These are phyloP conservation scores for Heptascelio sp. DNA, from an alignment of 2,888 invertebrate species.

Conservation along the genomic window DNA sequence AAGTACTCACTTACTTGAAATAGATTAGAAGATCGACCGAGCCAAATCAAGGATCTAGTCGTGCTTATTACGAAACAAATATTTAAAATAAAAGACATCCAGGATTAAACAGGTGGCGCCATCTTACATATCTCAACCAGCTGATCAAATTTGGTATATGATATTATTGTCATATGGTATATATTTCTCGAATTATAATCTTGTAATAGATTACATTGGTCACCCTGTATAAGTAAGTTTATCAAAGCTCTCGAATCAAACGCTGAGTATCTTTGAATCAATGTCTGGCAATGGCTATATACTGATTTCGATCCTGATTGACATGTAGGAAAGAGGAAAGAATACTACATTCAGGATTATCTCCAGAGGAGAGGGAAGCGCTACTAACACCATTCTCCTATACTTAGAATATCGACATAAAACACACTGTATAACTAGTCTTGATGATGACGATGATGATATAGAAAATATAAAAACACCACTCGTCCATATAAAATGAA, in stretches of 20 bases:
- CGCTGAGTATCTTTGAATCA: slow-evolving; percentile 81
- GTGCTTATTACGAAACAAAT: no score
- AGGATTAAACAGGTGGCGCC: no score
- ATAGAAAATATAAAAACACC: slow-evolving; percentile 74
- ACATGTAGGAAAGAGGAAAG: slow-evolving; percentile 81
- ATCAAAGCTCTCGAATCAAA: slow-evolving; percentile 58
- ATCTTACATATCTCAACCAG: no score
- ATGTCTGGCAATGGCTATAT: slow-evolving; percentile 80
- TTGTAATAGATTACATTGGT: no score
- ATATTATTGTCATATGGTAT: no score
- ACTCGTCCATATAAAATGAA: slow-evolving; percentile 76
- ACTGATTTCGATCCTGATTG: slow-evolving; percentile 84
- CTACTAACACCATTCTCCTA: slow-evolving; percentile 80
- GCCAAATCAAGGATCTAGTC: no score
- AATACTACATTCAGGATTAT: slow-evolving; percentile 82
- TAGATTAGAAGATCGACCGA: no score
- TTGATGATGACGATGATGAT: slow-evolving; percentile 40
- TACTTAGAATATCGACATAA: slow-evolving; percentile 75
- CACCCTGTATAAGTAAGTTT: slow-evolving; percentile 20
- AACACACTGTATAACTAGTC: slow-evolving; percentile 46
- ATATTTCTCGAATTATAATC: no score
- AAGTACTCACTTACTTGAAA: no score
- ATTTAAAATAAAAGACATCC: no score
- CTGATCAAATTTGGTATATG: no score
- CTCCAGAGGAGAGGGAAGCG: no score